Evolutionary conservation across 1,140 invertebrate genomes (phyloP).

Genomic region (Drosophila serrata): DNA sequence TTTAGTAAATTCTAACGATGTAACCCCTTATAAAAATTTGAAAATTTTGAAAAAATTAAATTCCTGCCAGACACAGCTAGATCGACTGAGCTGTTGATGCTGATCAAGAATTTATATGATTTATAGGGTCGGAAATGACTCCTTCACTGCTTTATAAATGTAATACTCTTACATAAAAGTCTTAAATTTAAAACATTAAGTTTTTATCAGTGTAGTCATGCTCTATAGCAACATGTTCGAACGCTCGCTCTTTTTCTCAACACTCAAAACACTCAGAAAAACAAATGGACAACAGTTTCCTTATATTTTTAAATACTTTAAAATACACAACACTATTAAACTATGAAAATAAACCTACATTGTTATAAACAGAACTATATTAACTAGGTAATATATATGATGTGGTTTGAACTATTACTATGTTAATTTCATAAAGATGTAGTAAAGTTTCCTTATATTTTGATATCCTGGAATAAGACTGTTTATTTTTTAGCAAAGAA

Average conservation of each 20-base stretch:
- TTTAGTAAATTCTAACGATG: too few species aligned
- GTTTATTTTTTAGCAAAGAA: neutral
- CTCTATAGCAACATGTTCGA: slow-evolving; percentile 15
- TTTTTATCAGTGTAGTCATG: slow-evolving; percentile 9
- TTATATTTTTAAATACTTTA: neutral
- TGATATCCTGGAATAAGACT: too few species aligned
- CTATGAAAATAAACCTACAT: too few species aligned
- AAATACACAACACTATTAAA: neutral
- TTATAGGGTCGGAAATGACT: too few species aligned
- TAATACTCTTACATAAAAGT: too few species aligned
- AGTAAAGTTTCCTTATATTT: neutral
- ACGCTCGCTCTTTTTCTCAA: neutral
- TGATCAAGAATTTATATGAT: neutral
- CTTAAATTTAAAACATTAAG: neutral
- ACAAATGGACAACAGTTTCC: neutral
- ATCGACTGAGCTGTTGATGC: neutral
- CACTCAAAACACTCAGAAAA: slow-evolving; percentile 21
- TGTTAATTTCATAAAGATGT: too few species aligned
- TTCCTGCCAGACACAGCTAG: neutral
- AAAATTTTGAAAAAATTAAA: too few species aligned
- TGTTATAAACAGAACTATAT: neutral
- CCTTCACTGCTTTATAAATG: too few species aligned
- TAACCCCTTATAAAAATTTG: too few species aligned
- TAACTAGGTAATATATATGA: too few species aligned
- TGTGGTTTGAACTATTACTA: too few species aligned